Conservation (phyloP, 2,113 vertebrate species). For the Phalacrocorax brasilianus region DNA sequence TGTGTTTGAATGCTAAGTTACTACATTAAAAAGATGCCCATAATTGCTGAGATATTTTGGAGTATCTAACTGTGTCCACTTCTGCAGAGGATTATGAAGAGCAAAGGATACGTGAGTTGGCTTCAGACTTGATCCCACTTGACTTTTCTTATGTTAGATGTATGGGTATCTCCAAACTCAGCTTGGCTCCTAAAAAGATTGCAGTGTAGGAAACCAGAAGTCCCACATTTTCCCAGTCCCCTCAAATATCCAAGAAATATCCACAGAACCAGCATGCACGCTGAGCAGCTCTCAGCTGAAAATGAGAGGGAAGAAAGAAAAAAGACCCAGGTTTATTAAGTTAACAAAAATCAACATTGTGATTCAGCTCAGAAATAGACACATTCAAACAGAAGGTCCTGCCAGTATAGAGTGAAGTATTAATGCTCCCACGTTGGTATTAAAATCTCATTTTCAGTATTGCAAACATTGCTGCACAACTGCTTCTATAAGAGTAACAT, state of each 20-base stretch:
- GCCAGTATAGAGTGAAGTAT: background rate
- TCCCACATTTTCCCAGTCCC: background rate
- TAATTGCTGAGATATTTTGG: background rate
- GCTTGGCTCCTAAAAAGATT: background rate
- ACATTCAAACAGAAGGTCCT: background rate
- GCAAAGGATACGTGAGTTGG: background rate
- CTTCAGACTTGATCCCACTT: background rate
- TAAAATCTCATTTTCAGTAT: background rate
- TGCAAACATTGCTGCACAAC: background rate
- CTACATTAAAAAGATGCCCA: background rate
- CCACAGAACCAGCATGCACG: background rate
- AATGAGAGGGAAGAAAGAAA: background rate
- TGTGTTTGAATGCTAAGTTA: background rate
- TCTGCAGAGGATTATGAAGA: background rate
- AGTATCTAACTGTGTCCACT: background rate
- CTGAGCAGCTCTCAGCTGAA: background rate
- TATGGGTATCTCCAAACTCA: background rate
- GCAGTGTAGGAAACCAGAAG: background rate
- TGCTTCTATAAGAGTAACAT: background rate
- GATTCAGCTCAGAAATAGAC: background rate
- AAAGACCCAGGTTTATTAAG: background rate
- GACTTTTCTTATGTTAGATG: background rate
- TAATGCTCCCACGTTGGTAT: background rate
- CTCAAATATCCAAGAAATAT: background rate
- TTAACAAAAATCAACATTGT: background rate